Conservation (phyloP, 2,113 vertebrate species). For the Microtus pennsylvanicus region DNA sequence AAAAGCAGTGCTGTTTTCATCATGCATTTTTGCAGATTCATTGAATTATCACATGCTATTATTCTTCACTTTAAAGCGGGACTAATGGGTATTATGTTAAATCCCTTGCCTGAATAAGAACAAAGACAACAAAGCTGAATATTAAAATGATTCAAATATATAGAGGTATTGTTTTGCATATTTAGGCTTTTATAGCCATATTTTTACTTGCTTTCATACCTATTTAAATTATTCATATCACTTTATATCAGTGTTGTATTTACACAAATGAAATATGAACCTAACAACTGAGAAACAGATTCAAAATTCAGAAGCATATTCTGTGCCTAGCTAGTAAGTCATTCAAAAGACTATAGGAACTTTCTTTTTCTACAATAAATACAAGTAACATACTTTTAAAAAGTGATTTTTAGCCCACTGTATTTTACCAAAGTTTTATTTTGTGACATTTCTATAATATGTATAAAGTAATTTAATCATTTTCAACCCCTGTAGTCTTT, state of each 20-base stretch:
- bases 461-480: not conserved
- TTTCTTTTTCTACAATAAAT: not conserved
- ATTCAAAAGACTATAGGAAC: not conserved
- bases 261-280: not conserved
- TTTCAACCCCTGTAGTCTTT: rapidly evolving
- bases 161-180: not conserved
- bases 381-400: not conserved
- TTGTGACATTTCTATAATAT: not conserved
- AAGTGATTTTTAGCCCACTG: not conserved
- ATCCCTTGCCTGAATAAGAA: not conserved
- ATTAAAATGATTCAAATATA: not conserved
- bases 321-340: not conserved
- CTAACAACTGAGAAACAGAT: not conserved
- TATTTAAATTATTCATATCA: not conserved
- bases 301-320: not conserved
- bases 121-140: not conserved
- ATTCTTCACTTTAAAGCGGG: not conserved
- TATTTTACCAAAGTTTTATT: not conserved
- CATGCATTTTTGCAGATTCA: not conserved
- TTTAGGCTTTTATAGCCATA: not conserved
- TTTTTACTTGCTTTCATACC: not conserved
- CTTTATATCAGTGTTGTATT: not conserved
- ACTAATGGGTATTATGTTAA: not conserved
- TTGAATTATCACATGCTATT: not conserved
- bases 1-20: constrained; percentile 56